Evolutionary conservation across 1,140 invertebrate species (phyloP).

Genomic region (Propsilocerus akamusi): DNA sequence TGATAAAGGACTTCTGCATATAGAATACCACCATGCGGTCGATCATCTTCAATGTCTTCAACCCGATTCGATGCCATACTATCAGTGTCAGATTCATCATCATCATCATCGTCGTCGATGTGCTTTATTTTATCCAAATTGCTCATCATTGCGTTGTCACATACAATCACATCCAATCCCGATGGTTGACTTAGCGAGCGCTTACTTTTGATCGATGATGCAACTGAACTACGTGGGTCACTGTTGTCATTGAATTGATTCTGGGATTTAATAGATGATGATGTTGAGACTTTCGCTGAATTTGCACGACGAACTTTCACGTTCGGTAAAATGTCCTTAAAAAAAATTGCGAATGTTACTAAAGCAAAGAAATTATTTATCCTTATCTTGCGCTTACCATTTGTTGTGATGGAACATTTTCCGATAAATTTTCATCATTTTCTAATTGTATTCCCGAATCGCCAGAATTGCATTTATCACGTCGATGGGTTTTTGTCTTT

Average conservation of each 20-base stretch:
- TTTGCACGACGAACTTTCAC: slow-evolving; percentile 15
- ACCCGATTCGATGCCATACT: background rate
- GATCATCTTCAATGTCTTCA: background rate
- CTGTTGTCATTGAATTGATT: slow-evolving; percentile 11
- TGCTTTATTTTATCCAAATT: slow-evolving; percentile 3
- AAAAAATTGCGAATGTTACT: too few species aligned
- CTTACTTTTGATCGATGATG: slow-evolving; percentile 30
- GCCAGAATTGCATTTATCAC: slow-evolving; percentile 53
- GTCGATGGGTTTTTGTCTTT: slow-evolving; percentile 45
- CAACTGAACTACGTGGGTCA: slow-evolving; percentile 24
- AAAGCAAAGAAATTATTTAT: too few species aligned
- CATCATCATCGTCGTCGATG: slow-evolving; percentile 1
- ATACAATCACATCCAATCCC: slow-evolving; percentile 38
- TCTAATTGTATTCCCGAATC: slow-evolving; percentile 52
- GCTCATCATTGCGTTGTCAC: background rate
- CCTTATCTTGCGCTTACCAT: too few species aligned
- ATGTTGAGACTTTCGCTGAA: slow-evolving; percentile 14
- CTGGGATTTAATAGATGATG: slow-evolving; percentile 9
- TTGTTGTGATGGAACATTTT: background rate
- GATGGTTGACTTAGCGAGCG: slow-evolving; percentile 52
- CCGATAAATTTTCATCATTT: slow-evolving; percentile 18
- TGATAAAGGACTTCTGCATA: slow-evolving; percentile 23
- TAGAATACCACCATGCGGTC: slow-evolving; percentile 4
- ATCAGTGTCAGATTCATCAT: slow-evolving; percentile 1
- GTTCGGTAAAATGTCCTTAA: background rate